A percentile compares a stretch with the other conserved stretches of the same genome.
These are phyloP conservation scores for Diaphora mendica DNA, from an alignment of 2,888 invertebrate species.

Conservation along the genomic window DNA sequence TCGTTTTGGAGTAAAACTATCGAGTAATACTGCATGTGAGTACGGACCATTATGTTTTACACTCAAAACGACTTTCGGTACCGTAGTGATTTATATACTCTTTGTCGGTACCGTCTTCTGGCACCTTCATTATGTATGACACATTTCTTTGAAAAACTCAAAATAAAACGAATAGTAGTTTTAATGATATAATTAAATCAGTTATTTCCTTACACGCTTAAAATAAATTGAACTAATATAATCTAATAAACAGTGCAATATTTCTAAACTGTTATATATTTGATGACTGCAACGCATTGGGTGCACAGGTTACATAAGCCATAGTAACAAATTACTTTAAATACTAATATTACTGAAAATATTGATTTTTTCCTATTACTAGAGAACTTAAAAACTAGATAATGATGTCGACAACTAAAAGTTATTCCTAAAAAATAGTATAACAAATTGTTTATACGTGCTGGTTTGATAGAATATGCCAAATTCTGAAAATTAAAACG, in stretches of 20 bases:
- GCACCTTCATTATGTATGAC: too few relatives aligned
- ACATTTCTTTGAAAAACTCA: neutral
- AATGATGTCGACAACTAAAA: neutral
- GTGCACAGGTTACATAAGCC: constrained; percentile 15
- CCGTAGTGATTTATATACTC: too few relatives aligned
- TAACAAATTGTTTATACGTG: neutral
- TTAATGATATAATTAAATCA: constrained; percentile 45
- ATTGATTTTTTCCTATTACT: constrained; percentile 44
- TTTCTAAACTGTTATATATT: constrained; percentile 32
- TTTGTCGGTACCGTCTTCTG: neutral
- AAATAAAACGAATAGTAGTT: constrained; percentile 20
- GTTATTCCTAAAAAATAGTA: neutral
- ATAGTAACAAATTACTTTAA: constrained; percentile 29
- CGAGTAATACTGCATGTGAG: too few relatives aligned
- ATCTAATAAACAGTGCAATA: constrained; percentile 29
- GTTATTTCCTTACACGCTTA: constrained; percentile 30
- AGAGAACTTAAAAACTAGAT: constrained; percentile 22
- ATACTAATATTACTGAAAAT: constrained; percentile 34
- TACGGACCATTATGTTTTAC: too few relatives aligned
- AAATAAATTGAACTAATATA: constrained; percentile 39
- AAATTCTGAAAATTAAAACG: neutral
- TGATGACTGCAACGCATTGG: constrained; percentile 30
- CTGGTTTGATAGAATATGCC: neutral
- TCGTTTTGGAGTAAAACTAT: too few relatives aligned
- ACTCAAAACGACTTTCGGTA: too few relatives aligned